A percentile compares a stretch with the other conserved stretches of the same genome.
phyloP scores from a whole-genome alignment of 2,888 invertebrate species.

The Pandemis corylana region DNA sequence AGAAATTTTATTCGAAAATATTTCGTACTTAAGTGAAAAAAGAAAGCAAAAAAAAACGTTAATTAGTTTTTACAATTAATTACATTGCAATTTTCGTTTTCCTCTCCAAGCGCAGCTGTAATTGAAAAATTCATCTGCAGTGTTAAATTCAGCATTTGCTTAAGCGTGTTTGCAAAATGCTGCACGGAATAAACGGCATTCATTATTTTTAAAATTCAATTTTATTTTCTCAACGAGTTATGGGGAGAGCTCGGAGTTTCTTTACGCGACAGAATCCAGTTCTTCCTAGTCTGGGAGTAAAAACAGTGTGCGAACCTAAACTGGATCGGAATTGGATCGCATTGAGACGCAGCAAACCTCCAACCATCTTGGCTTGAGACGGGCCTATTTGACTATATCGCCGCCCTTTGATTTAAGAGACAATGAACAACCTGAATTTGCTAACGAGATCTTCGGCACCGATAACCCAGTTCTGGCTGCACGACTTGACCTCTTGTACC shows the following conservation, averaged over 20 bases:
- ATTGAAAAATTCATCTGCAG: background rate
- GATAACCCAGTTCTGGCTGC: constrained; percentile 10
- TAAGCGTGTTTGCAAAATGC: too few species aligned
- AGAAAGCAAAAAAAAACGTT: background rate
- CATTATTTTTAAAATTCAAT: too few species aligned
- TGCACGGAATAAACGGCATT: background rate
- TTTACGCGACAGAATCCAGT: too few species aligned
- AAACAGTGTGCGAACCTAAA: too few species aligned
- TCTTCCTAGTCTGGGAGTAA: too few species aligned
- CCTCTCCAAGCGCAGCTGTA: background rate
- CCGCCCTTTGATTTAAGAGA: constrained; percentile 7
- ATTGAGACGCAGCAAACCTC: too few species aligned
- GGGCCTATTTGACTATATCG: background rate
- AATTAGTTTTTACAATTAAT: background rate
- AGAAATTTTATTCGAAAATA: too few species aligned
- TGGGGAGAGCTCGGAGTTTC: too few species aligned
- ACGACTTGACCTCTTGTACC: constrained; percentile 13
- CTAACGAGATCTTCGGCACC: constrained; percentile 3
- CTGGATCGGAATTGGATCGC: too few species aligned
- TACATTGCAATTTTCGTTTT: background rate
- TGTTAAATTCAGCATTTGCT: background rate
- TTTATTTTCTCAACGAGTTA: too few species aligned
- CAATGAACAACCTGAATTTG: constrained; percentile 12
- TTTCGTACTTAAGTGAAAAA: too few species aligned
- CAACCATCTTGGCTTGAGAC: too few species aligned